These are phyloP conservation scores for Gonatopus flavifemur DNA, from an alignment of 1,140 invertebrate species.

Conservation along the genomic window DNA sequence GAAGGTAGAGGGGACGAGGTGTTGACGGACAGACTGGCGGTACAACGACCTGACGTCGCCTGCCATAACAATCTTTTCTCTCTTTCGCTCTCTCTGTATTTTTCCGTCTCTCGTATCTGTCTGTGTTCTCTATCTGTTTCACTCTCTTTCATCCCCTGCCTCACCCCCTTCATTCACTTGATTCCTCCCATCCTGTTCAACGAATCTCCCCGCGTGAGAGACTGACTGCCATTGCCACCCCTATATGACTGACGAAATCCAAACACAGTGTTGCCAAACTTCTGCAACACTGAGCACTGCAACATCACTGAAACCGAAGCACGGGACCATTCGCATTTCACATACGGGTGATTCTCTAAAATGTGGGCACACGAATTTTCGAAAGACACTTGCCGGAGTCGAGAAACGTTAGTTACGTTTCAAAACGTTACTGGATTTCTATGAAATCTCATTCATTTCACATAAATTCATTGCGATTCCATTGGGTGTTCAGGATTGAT, in stretches of 20 bases:
- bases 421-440: too few relatives aligned
- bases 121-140: constrained; percentile 11
- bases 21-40: constrained; percentile 53
- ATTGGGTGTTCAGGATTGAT: too few relatives aligned
- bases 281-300: constrained; percentile 52
- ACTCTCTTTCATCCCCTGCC: constrained; percentile 4
- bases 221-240: constrained; percentile 43
- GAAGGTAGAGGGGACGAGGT: too few relatives aligned
- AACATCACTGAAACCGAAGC: too few relatives aligned
- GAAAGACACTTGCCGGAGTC: too few relatives aligned
- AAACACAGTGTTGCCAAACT: constrained; percentile 57
- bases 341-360: too few relatives aligned
- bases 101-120: constrained; percentile 12
- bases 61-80: constrained; percentile 25
- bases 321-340: constrained; percentile 54
- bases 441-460: too few relatives aligned
- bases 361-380: too few relatives aligned
- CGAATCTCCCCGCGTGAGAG: constrained; percentile 32
- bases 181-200: constrained; percentile 25
- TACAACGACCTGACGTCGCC: constrained; percentile 48
- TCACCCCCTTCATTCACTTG: constrained; percentile 24
- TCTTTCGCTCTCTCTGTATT: constrained; percentile 21
- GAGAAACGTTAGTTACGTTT: too few relatives aligned
- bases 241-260: constrained; percentile 44
- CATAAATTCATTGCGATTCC: too few relatives aligned